Evolutionary conservation across 1,140 invertebrate genomes (phyloP).

Genomic region (Hylaeus volcanicus): DNA sequence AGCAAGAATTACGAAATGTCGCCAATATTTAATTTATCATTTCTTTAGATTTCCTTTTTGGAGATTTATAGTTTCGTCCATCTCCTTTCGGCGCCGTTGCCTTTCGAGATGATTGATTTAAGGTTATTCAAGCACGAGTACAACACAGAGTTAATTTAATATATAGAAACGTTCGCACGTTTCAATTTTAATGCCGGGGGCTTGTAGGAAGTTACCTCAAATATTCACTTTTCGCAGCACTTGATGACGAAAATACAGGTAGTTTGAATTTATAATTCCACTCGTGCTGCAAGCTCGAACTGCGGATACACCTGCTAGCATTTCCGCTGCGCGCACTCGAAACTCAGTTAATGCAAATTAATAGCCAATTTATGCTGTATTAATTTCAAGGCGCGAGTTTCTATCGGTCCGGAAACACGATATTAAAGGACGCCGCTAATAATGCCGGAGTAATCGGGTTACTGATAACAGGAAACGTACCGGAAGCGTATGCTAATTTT

Average conservation of each 20-base stretch:
- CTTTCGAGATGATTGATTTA: too few species aligned
- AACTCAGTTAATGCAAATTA: slow-evolving; percentile 25
- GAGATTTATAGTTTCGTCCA: too few species aligned
- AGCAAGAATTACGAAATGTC: too few species aligned
- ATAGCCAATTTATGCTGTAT: background rate
- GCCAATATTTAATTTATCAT: too few species aligned
- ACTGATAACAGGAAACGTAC: too few species aligned
- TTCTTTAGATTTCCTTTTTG: too few species aligned
- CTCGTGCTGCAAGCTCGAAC: background rate
- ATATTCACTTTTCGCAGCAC: background rate
- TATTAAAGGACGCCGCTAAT: background rate
- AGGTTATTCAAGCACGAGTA: too few species aligned
- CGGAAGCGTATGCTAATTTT: too few species aligned
- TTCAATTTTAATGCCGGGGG: background rate
- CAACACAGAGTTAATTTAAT: background rate
- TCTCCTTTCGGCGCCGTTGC: too few species aligned
- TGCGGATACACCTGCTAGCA: background rate
- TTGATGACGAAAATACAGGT: background rate
- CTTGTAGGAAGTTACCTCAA: background rate
- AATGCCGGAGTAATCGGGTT: background rate
- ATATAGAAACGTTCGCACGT: background rate
- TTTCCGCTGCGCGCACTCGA: background rate
- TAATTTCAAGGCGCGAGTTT: background rate
- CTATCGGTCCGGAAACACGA: background rate
- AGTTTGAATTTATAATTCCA: slow-evolving; percentile 7